Conservation (phyloP, 1,140 invertebrate species). For the Drosophila littoralis region DNA sequence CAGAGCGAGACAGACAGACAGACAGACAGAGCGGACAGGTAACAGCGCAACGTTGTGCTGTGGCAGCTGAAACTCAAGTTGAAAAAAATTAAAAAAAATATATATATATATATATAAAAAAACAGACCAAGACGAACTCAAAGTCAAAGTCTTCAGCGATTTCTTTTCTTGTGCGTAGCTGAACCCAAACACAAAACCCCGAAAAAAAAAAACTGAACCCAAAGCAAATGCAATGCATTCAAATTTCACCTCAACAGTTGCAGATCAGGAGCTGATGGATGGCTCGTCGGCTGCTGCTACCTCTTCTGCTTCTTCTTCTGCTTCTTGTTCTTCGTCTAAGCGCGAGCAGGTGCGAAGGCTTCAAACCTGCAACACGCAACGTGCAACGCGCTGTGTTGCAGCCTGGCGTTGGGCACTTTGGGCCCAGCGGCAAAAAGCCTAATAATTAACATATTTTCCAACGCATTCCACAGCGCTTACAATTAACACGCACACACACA, state of each 20-base stretch:
- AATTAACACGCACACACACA: conserved; percentile 77
- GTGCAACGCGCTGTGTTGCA: conserved; percentile 8
- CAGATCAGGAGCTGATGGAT: conserved; percentile 38
- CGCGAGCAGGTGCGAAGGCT: conserved; percentile 66
- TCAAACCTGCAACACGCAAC: conserved; percentile 23
- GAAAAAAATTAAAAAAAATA: conserved; percentile 22
- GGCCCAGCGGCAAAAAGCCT: conserved; percentile 66
- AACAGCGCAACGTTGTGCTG: conserved; percentile 44
- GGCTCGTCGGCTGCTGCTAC: neutral
- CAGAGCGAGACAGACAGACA: conserved; percentile 8
- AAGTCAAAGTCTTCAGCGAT: conserved; percentile 50
- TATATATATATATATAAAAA: conserved; percentile 22
- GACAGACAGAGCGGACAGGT: conserved; percentile 39
- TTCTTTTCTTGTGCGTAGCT: conserved; percentile 51
- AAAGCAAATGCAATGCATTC: conserved; percentile 47
- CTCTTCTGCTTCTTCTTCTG: neutral
- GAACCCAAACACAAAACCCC: conserved; percentile 14
- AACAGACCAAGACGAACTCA: conserved; percentile 31
- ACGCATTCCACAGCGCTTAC: conserved; percentile 80
- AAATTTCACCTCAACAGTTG: conserved; percentile 63
- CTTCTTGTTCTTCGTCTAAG: conserved; percentile 7
- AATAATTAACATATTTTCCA: conserved; percentile 84
- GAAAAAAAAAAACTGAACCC: conserved; percentile 2
- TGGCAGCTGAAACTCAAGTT: conserved; percentile 63
- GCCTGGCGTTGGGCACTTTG: conserved; percentile 20